A percentile compares a stretch with the other conserved stretches of the same genome.
Conservation (phyloP, 2,113 vertebrate genomes). For the Labeo catla region DNA sequence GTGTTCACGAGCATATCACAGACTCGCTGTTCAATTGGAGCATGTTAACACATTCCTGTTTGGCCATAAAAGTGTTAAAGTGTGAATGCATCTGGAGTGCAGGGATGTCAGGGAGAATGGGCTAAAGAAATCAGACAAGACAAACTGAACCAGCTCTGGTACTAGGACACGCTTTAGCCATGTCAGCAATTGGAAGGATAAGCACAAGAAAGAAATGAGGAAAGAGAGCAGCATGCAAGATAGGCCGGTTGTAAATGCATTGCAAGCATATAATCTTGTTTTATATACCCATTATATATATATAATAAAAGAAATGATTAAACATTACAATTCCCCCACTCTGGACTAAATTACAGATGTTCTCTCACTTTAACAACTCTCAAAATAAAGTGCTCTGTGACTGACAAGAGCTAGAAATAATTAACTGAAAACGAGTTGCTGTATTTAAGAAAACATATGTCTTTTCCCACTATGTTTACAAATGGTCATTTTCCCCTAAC, state of each 20-base stretch:
- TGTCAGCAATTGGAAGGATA: constrained; percentile 23
- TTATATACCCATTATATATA: neutral
- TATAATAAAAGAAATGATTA: too few relatives aligned
- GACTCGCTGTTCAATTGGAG: neutral
- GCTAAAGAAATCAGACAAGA: constrained; percentile 13
- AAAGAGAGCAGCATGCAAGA: neutral
- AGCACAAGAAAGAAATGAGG: constrained; percentile 32
- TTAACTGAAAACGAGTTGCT: too few relatives aligned
- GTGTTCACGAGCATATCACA: neutral
- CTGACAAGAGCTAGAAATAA: too few relatives aligned
- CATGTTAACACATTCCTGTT: neutral
- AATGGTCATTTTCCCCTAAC: too few relatives aligned
- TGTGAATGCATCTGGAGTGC: neutral
- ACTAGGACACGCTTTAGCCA: neutral
- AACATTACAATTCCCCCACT: too few relatives aligned
- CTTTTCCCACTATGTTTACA: too few relatives aligned
- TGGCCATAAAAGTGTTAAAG: neutral
- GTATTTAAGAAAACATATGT: too few relatives aligned
- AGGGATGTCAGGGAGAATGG: neutral
- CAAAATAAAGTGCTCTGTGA: too few relatives aligned
- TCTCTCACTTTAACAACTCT: too few relatives aligned
- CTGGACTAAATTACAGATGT: too few relatives aligned
- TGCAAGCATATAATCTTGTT: neutral
- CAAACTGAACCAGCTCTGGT: neutral
- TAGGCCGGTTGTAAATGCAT: neutral